These are phyloP conservation scores for Atopsyche davidsoni DNA, from an alignment of 1,140 invertebrate species.

Conservation along the genomic window DNA sequence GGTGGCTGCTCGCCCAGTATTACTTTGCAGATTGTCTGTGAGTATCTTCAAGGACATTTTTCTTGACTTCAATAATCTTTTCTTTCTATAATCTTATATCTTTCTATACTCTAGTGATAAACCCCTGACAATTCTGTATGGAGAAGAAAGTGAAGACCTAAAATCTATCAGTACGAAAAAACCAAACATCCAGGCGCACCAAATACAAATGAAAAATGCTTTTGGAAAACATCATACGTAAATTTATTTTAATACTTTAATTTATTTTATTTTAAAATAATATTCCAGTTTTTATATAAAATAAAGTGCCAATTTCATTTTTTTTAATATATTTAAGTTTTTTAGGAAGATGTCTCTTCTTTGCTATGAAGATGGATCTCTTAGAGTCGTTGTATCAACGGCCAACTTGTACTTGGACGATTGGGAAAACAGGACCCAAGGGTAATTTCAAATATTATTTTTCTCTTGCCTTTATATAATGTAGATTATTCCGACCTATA, in stretches of 20 bases:
- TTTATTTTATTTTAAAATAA: neutral
- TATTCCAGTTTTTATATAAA: neutral
- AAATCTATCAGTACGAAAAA: slow-evolving; percentile 47
- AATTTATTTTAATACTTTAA: slow-evolving; percentile 31
- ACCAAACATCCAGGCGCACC: slow-evolving; percentile 59
- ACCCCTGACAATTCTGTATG: slow-evolving; percentile 74
- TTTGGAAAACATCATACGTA: slow-evolving; percentile 89
- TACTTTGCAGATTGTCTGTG: slow-evolving; percentile 62
- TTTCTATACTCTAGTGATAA: slow-evolving; percentile 49
- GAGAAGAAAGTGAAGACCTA: slow-evolving; percentile 61
- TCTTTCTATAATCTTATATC: slow-evolving; percentile 4
- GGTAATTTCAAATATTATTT: no score
- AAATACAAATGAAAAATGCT: slow-evolving; percentile 66
- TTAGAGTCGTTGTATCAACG: slow-evolving; percentile 84
- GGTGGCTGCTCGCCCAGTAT: slow-evolving; percentile 80
- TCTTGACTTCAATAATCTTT: neutral
- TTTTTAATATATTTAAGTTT: slow-evolving; percentile 19
- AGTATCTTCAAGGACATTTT: slow-evolving; percentile 27
- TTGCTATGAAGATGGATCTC: slow-evolving; percentile 71
- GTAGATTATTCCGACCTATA: no score
- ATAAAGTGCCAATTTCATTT: neutral
- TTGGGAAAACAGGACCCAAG: slow-evolving; percentile 92
- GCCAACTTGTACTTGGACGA: slow-evolving; percentile 88
- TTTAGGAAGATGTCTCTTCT: slow-evolving; percentile 85
- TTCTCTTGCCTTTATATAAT: no score